Evolutionary conservation across 2,113 vertebrate species (phyloP), one percentile per base, ranked within the genome.

Genomic region (Xyrauchen texanus): DNA sequence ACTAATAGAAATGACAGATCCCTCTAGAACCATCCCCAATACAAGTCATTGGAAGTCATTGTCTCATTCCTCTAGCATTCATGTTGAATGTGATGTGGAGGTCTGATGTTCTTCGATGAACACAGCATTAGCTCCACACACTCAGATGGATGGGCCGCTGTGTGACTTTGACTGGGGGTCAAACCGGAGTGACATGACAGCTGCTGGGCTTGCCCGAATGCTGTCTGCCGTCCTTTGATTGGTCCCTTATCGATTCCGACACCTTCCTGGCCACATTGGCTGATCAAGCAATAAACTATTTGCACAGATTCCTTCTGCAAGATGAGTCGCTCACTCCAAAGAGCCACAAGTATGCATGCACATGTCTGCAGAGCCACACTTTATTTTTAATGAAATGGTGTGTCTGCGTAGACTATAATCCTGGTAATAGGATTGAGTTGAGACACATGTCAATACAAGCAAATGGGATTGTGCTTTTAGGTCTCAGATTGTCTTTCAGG

Each of bases 221-320:
- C 88, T 81, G 86, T 88, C 91, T 91, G 89, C 89, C 90, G 90
- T 86, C 86, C 77, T 90, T 91, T 92, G 91, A 93, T 91, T 92
- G 92, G 89, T 89, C 88, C 89, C 88, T 90, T 95, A 94, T 92
- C 90, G 93, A 94, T 92, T 84, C 86, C 83, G 90, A 90, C 90
- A 93, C 87, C 89, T 93, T 94, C 92, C 88, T 90, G 89, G 91
- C 93, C 92, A 93, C 93, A 92, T 94, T 92, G 88, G 90, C 91
- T 93, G 89, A 94, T 94, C 92, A 91, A 92, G 74, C 91, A 92
- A 91, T 93, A 95, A 95, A 89, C 91, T 93, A 94, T 93, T 93
- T 93, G 94, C 93, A 90, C 88, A 88, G 86, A 86, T 88, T 90
- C 89, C 88, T 79, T 51, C 69, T 87, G 89, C 88, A 91, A 91